Conservation (phyloP, 2,888 invertebrate species). For the Drosophila mercatorum region DNA sequence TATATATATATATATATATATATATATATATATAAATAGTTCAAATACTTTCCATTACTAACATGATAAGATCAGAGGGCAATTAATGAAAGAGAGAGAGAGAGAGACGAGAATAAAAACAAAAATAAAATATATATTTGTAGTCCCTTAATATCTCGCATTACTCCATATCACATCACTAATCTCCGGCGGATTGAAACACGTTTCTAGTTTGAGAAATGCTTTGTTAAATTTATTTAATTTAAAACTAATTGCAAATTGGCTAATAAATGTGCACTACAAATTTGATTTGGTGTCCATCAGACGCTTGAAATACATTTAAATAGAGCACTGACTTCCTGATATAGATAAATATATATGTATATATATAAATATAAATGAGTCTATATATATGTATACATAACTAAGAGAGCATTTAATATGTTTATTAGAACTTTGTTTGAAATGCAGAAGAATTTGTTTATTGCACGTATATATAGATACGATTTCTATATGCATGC, state of each 20-base stretch:
- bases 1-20: no score
- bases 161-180: no score
- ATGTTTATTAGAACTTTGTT: constrained; percentile 13
- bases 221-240: constrained; percentile 53
- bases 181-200: neutral
- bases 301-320: constrained; percentile 10
- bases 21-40: no score
- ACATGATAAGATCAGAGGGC: no score
- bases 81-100: neutral
- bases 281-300: constrained; percentile 13
- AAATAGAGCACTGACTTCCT: constrained; percentile 28
- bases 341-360: neutral
- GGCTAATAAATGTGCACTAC: constrained; percentile 62
- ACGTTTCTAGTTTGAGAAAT: neutral
- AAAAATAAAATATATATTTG: neutral
- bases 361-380: neutral
- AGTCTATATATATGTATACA: neutral
- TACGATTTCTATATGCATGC: constrained; percentile 2
- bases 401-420: constrained; percentile 36
- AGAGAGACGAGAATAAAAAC: neutral
- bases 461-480: constrained; percentile 10
- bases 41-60: no score
- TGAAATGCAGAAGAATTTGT: constrained; percentile 43
- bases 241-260: constrained; percentile 64
- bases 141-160: neutral